These are phyloP conservation scores for Acinonyx jubatus DNA, from an alignment of 2,113 vertebrate genomes.

Conservation along the genomic window DNA sequence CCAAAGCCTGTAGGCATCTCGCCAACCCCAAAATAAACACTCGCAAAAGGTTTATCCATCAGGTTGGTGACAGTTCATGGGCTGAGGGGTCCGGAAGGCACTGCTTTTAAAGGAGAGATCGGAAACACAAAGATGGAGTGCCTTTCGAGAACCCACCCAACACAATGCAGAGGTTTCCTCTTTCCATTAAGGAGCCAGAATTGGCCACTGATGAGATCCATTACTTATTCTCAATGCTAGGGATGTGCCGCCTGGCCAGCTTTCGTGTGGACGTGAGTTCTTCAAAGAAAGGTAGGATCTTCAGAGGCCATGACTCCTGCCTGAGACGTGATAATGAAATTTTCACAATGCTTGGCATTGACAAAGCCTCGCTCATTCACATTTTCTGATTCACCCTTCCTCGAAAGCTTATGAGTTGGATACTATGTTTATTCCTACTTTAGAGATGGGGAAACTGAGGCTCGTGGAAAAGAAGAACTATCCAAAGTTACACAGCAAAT, in stretches of 20 bases:
- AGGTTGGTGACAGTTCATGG: conserved; percentile 46
- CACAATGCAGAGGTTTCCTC: neutral
- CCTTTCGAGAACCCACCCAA: neutral
- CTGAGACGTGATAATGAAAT: neutral
- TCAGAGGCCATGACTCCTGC: neutral
- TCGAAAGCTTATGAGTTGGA: neutral
- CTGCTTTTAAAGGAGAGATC: conserved; percentile 19
- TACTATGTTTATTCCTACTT: neutral
- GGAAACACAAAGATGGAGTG: neutral
- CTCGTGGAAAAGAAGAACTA: neutral
- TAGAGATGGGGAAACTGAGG: neutral
- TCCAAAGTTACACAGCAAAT: neutral
- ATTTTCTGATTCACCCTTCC: neutral
- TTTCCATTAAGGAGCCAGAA: conserved; percentile 33
- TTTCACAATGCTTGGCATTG: neutral
- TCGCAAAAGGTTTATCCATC: conserved; percentile 81
- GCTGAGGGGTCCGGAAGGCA: neutral
- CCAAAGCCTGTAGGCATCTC: conserved; percentile 76
- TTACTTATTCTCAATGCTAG: neutral
- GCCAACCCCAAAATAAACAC: conserved; percentile 80
- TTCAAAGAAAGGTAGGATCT: neutral
- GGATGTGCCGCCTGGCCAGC: neutral
- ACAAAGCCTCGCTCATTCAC: neutral
- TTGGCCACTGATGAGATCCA: neutral
- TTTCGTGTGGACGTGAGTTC: fast-evolving